Percentiles rank a stretch among this genome's conserved stretches.
These are phyloP conservation scores for Centruroides vittatus DNA, from an alignment of 1,140 invertebrate genomes.

Conservation along the genomic window DNA sequence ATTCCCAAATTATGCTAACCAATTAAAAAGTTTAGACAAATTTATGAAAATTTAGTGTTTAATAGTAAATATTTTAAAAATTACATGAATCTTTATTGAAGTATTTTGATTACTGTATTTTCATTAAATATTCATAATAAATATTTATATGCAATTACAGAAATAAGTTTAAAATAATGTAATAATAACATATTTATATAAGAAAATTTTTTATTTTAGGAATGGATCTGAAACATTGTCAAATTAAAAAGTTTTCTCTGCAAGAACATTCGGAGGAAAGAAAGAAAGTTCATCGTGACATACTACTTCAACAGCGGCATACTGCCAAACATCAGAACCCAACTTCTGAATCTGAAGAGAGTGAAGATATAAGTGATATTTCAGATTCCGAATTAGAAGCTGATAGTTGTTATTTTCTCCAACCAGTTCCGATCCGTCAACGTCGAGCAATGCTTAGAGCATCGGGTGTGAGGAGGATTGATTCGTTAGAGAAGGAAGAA, in stretches of 20 bases:
- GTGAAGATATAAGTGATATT: slow-evolving; percentile 60
- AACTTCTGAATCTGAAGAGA: not conserved
- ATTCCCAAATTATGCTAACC: too few relatives aligned
- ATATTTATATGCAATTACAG: too few relatives aligned
- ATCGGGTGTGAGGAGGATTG: slow-evolving; percentile 85
- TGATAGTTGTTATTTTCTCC: slow-evolving; percentile 78
- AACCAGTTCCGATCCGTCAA: slow-evolving; percentile 84
- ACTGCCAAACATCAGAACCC: slow-evolving; percentile 28
- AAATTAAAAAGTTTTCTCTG: slow-evolving; percentile 57
- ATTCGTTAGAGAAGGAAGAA: slow-evolving; percentile 83
- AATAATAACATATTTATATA: too few relatives aligned
- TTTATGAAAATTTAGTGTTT: too few relatives aligned
- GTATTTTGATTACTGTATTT: too few relatives aligned
- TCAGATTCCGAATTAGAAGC: slow-evolving; percentile 72
- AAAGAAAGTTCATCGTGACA: slow-evolving; percentile 62
- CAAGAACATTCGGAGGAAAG: slow-evolving; percentile 75
- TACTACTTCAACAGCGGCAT: slow-evolving; percentile 57
- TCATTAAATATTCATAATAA: too few relatives aligned
- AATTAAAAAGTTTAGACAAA: too few relatives aligned
- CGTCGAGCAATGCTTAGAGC: slow-evolving; percentile 68
- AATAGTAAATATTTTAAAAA: too few relatives aligned
- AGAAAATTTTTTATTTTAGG: slow-evolving; percentile 22
- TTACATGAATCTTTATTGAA: too few relatives aligned
- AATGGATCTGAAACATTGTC: slow-evolving; percentile 76
- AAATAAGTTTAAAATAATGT: too few relatives aligned